Evolutionary conservation across 2,797 vertebrate species (phyloP), one percentile per base, ranked within the genome.

Genomic region (Lagodon rhomboides): DNA sequence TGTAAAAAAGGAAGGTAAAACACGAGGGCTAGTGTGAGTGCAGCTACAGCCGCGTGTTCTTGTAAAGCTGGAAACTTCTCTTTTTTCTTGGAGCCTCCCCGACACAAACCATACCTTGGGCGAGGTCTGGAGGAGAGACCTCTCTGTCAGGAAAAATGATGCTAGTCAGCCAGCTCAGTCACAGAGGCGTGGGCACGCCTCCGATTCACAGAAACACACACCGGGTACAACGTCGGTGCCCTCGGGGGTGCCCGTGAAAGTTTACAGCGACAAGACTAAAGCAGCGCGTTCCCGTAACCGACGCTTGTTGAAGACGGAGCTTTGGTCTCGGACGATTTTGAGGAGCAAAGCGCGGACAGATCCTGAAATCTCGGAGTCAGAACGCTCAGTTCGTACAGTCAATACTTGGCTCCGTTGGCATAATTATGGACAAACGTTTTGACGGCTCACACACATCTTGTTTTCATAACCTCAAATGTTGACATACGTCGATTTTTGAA

Each of bases 181-280:
- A 73, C 68, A 74, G 20, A 46, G 68, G 59, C 47, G 20, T 20
- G 30, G 79, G 56, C 69, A 62, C 27, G 0, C 43, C 46, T 64
- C 49, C 46, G 82, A 83, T 67, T 66, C 55, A 72, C 55, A 75
- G 23, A 53, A 15, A 68, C 79, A 85, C 73, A 54, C 80, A 82
- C 78, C 87, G 87, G 84, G 68, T 67, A 84, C 69, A 55, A 1
- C 5, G 64, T 1, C 15, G 56, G 44, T 23, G 54, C 75, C 74
- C 58, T 69, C 3, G 5, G 85, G 83, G 65, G 46, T 9, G 51
- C 50, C 44, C 15, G 69, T 38, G 68, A 78, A 74, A 53, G 68
- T 76, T 73, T 44, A 70, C 38, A 56, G 76, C 27, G 18, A 80
- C 71, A 50, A 44, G 54, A 43, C 74, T 11, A 46, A 75, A 81